phyloP scores from a whole-genome alignment of 1,140 invertebrate species.

The Microplitis mediator region DNA sequence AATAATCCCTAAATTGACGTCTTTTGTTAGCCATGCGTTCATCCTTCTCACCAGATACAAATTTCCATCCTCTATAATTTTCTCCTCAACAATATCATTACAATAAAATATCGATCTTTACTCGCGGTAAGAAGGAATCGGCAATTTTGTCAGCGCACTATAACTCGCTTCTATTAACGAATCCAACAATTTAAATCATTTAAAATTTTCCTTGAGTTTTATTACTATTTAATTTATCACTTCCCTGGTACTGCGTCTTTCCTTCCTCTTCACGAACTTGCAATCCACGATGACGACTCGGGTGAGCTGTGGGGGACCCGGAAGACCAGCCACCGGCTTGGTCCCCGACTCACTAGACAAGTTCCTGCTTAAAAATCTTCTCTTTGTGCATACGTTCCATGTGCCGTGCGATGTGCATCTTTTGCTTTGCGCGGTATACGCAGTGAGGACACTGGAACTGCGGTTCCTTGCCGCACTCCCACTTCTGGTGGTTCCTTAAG shows the following conservation, averaged over 20 bases:
- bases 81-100: too few relatives aligned
- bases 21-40: not conserved
- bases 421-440: constrained; percentile 81
- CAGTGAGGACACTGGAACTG: constrained; percentile 84
- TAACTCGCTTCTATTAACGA: too few relatives aligned
- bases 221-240: not conserved
- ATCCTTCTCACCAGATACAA: not conserved
- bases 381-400: constrained; percentile 87
- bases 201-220: too few relatives aligned
- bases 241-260: not conserved
- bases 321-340: constrained; percentile 34
- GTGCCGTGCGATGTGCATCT: constrained; percentile 85
- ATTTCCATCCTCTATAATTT: too few relatives aligned
- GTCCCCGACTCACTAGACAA: constrained; percentile 43
- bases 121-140: too few relatives aligned
- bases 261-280: not conserved
- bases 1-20: constrained; percentile 20
- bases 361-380: constrained; percentile 64
- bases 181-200: too few relatives aligned
- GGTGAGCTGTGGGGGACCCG: constrained; percentile 21
- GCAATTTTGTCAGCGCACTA: too few relatives aligned
- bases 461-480: constrained; percentile 85
- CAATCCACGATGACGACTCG: constrained; percentile 2
- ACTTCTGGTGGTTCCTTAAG: constrained; percentile 83
- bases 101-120: not conserved